These are phyloP conservation scores for Oreortyx pictus DNA, from an alignment of 2,797 vertebrate species.

Conservation along the genomic window DNA sequence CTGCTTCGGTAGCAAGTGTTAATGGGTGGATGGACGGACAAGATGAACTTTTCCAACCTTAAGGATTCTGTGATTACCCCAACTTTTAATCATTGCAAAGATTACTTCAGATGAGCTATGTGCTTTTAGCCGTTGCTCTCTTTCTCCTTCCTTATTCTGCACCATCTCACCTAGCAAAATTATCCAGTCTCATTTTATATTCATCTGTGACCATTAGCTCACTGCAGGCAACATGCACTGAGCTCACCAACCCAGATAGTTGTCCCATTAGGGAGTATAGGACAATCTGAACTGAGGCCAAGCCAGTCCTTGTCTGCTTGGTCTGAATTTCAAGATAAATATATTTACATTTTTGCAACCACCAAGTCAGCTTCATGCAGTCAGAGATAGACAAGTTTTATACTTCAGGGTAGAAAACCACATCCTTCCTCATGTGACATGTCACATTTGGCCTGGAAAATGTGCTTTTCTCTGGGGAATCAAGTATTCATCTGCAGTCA, in stretches of 20 bases:
- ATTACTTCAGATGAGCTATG: background rate
- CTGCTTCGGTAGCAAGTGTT: background rate
- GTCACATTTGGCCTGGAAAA: slow-evolving; percentile 3
- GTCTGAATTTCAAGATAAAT: background rate
- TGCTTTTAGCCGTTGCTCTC: background rate
- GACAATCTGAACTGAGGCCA: background rate
- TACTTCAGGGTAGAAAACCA: background rate
- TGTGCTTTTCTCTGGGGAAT: background rate
- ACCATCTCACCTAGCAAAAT: background rate
- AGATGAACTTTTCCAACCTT: too few species aligned
- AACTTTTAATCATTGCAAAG: background rate
- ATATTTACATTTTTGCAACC: background rate
- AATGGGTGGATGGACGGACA: background rate
- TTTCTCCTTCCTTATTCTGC: background rate
- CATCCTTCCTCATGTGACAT: background rate
- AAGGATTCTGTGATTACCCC: background rate
- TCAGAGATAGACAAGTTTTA: background rate
- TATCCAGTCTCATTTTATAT: background rate
- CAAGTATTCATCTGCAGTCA: background rate
- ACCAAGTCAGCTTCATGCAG: background rate
- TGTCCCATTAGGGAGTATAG: background rate
- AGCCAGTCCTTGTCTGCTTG: fast-evolving
- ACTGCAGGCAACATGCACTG: background rate
- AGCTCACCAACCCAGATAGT: background rate
- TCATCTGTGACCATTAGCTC: background rate